Evolutionary conservation across 2,888 invertebrate species (phyloP).

Genomic region (Lepidochitona cinerea): DNA sequence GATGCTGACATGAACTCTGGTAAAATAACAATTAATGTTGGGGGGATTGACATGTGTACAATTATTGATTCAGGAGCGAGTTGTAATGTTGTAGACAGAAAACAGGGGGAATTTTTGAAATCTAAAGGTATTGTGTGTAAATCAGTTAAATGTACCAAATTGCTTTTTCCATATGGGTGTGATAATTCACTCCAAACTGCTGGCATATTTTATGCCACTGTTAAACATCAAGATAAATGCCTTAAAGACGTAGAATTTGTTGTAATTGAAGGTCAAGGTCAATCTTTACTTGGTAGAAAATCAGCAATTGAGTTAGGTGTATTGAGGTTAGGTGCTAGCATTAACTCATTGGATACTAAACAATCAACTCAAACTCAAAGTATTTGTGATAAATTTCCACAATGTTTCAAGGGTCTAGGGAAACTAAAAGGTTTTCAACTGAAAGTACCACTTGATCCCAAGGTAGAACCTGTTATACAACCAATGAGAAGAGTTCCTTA

Average conservation of each 20-base stretch:
- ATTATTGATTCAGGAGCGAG: slow-evolving; percentile 29
- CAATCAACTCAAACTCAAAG: background rate
- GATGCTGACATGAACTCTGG: background rate
- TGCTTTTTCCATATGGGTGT: slow-evolving; percentile 26
- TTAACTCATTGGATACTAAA: background rate
- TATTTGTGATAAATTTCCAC: background rate
- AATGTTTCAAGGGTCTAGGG: background rate
- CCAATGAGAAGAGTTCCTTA: background rate
- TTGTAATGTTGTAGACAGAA: slow-evolving; percentile 14
- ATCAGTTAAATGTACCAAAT: slow-evolving; percentile 10
- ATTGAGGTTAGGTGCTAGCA: background rate
- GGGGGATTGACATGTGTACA: slow-evolving; percentile 2
- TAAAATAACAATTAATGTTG: background rate
- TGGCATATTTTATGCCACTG: slow-evolving; percentile 14
- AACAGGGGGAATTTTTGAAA: slow-evolving; percentile 23
- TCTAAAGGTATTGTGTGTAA: slow-evolving; percentile 16
- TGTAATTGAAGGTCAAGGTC: slow-evolving; percentile 18
- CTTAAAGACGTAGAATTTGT: slow-evolving; percentile 16
- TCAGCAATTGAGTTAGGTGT: background rate
- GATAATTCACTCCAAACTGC: background rate
- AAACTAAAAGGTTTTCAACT: slow-evolving; percentile 2
- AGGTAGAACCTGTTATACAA: background rate
- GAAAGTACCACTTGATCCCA: background rate
- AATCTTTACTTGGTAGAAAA: background rate
- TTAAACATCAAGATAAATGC: background rate